Conservation (phyloP, 2,113 vertebrate genomes). For the Lagopus leucura region DNA sequence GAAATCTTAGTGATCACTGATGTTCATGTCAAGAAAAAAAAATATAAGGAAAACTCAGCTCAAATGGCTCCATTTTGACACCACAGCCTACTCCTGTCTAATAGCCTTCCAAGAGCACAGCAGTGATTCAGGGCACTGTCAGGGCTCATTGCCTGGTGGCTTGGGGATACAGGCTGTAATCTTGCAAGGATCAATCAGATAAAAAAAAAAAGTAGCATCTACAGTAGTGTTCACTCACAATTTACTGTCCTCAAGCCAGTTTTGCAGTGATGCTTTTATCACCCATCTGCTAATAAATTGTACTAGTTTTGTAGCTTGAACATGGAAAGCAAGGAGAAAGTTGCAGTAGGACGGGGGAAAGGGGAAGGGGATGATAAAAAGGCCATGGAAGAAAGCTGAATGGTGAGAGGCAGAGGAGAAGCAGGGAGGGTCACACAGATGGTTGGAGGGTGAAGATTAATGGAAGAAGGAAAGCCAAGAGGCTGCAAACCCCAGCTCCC, state of each 20-base stretch:
- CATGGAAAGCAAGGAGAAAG: neutral
- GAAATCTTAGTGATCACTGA: neutral
- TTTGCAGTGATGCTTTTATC: neutral
- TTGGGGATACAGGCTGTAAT: neutral
- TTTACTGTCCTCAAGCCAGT: neutral
- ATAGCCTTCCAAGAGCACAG: neutral
- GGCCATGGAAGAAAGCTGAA: neutral
- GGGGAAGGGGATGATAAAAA: neutral
- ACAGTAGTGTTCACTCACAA: neutral
- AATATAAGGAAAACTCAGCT: neutral
- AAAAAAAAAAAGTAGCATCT: accelerated
- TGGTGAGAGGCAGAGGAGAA: neutral
- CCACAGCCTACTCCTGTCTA: neutral
- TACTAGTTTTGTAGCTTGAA: neutral
- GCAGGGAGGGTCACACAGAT: neutral
- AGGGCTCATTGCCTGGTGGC: neutral
- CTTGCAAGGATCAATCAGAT: neutral
- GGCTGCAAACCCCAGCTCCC: neutral
- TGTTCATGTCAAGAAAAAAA: neutral
- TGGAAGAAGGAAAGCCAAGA: neutral
- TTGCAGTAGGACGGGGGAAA: neutral
- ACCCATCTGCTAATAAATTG: neutral
- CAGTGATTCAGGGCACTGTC: neutral
- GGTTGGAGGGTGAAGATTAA: neutral
- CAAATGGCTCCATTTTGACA: neutral